phyloP scores from a whole-genome alignment of 1,140 invertebrate species.

The Saccostrea cuccullata region DNA sequence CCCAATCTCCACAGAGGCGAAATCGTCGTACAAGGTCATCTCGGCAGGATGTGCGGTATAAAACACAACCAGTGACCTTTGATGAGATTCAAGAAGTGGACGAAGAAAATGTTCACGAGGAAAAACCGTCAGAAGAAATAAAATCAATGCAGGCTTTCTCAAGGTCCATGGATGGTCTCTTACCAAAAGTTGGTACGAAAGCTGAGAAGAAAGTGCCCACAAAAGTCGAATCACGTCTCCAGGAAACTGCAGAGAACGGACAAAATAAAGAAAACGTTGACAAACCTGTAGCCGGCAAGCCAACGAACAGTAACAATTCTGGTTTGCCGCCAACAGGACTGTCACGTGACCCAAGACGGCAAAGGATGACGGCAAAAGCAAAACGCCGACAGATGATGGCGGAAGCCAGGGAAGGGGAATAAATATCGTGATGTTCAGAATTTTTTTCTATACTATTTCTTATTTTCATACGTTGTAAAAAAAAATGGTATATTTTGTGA shows the following conservation, averaged over 20 bases:
- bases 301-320: conserved; percentile 32
- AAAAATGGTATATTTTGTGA: conserved; percentile 3
- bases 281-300: conserved; percentile 39
- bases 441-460: background rate
- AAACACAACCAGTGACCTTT: conserved; percentile 87
- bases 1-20: conserved; percentile 59
- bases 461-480: conserved; percentile 12
- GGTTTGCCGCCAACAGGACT: conserved; percentile 59
- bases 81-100: conserved; percentile 85
- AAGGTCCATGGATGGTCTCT: conserved; percentile 81
- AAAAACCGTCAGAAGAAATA: conserved; percentile 53
- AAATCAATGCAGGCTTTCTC: conserved; percentile 74
- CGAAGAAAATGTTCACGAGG: conserved; percentile 69
- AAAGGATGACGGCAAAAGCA: conserved; percentile 73
- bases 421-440: background rate
- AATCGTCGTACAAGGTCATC: conserved; percentile 58
- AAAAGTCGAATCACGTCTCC: conserved; percentile 45
- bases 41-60: conserved; percentile 80
- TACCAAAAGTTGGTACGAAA: conserved; percentile 71
- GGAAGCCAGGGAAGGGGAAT: conserved; percentile 50
- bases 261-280: conserved; percentile 60
- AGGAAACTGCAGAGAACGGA: conserved; percentile 54
- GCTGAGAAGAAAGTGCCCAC: conserved; percentile 37
- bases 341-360: conserved; percentile 59
- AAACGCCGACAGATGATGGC: conserved; percentile 72